A percentile compares a stretch with the other conserved stretches of the same genome.
Conservation (phyloP, 2,797 vertebrate genomes). For the Clarias pachynema region DNA sequence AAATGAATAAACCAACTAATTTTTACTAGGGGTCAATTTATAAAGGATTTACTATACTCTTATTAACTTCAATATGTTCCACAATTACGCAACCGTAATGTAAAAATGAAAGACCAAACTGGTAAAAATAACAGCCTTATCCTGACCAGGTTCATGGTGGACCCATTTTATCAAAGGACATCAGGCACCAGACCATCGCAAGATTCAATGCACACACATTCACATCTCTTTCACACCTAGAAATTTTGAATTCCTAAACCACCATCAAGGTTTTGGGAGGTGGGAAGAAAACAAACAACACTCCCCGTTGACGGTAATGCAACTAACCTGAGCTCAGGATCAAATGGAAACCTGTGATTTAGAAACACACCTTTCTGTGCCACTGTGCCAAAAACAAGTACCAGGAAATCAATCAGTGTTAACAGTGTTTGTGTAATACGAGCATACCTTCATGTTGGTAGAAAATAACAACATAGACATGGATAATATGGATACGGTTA, state of each 20-base stretch:
- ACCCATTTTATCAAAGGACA: neutral
- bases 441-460: too few relatives aligned
- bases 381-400: neutral
- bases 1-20: neutral
- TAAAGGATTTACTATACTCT: neutral
- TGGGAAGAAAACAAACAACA: neutral
- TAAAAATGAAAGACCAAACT: neutral
- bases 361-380: neutral
- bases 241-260: neutral
- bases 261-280: neutral
- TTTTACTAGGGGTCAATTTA: too few relatives aligned
- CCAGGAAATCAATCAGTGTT: neutral
- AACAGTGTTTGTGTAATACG: neutral
- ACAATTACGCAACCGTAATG: neutral
- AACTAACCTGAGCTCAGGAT: neutral
- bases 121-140: neutral
- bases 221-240: neutral
- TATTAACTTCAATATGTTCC: neutral
- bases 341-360: neutral
- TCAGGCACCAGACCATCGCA: neutral
- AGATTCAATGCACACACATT: neutral
- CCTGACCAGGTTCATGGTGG: neutral
- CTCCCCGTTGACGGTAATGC: neutral
- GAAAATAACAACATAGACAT: neutral
- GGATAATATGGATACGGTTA: neutral